phyloP scores from a whole-genome alignment of 1,140 invertebrate species.

The Ctenoplectra terminalis region DNA sequence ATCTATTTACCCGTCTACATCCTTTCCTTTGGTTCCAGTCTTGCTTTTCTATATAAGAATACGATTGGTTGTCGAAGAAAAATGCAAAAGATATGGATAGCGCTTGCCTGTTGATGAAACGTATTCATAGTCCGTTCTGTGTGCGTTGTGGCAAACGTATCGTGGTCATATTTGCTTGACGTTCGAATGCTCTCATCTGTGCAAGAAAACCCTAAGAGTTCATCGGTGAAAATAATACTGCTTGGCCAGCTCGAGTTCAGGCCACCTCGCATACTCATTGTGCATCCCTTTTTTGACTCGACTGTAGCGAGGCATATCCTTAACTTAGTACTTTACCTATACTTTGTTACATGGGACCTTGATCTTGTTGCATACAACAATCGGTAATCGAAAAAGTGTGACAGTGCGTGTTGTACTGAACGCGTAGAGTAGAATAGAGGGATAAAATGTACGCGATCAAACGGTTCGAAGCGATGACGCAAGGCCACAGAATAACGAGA shows the following conservation, averaged over 20 bases:
- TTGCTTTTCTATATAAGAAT: neutral
- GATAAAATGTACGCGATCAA: constrained; percentile 4
- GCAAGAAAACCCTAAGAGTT: neutral
- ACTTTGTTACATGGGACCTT: constrained; percentile 62
- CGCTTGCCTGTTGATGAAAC: neutral
- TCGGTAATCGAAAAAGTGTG: constrained; percentile 2
- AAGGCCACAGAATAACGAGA: constrained; percentile 81
- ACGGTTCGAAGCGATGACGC: constrained; percentile 60
- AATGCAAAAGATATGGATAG: neutral
- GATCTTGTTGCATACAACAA: constrained; percentile 62
- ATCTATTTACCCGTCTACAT: constrained; percentile 49
- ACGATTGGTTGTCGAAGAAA: neutral
- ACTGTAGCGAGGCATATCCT: constrained; percentile 79
- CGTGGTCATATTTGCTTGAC: constrained; percentile 7
- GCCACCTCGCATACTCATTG: constrained; percentile 83
- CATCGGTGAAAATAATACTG: constrained; percentile 53
- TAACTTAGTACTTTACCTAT: constrained; percentile 62
- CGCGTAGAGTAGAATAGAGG: constrained; percentile 6
- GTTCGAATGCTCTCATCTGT: neutral
- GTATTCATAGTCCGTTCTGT: neutral
- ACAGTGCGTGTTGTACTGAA: neutral
- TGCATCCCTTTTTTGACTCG: constrained; percentile 81
- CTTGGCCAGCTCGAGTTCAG: constrained; percentile 69
- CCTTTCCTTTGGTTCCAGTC: neutral
- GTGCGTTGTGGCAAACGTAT: neutral